A percentile compares a stretch with the other conserved stretches of the same genome.
Conservation (phyloP, 2,888 invertebrate genomes). For the Dynastes grantii region DNA sequence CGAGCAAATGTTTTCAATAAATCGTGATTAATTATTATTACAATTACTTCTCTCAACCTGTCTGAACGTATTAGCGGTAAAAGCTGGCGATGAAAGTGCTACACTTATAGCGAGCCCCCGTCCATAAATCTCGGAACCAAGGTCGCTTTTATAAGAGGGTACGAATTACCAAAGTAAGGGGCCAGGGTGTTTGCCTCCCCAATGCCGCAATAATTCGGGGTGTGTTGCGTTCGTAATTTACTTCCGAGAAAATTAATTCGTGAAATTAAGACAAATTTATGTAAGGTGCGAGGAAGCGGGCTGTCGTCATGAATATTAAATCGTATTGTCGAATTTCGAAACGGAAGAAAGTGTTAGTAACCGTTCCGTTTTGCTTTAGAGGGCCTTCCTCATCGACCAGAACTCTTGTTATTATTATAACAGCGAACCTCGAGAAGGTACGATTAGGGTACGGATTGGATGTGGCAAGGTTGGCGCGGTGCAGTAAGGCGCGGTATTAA, state of each 20-base stretch:
- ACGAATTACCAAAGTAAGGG: background rate
- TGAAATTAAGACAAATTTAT: constrained; percentile 37
- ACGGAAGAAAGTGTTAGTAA: constrained; percentile 19
- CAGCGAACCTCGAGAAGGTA: background rate
- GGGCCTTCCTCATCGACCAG: background rate
- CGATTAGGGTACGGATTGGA: background rate
- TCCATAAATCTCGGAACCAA: constrained; percentile 7
- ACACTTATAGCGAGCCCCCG: background rate
- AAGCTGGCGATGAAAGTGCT: background rate
- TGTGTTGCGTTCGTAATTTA: constrained; percentile 24
- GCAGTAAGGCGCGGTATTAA: background rate
- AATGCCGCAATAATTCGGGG: constrained; percentile 21
- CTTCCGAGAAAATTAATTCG: constrained; percentile 34
- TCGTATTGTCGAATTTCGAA: constrained; percentile 23
- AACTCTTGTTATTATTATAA: constrained; percentile 2
- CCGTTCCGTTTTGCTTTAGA: background rate
- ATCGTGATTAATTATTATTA: too few species aligned
- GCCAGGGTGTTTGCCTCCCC: background rate
- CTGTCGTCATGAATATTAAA: constrained; percentile 35
- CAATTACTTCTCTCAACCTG: too few species aligned
- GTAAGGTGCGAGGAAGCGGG: constrained; percentile 1
- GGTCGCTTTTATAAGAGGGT: background rate
- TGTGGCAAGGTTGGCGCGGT: background rate
- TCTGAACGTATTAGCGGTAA: too few species aligned
- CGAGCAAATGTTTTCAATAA: too few species aligned